Conservation (phyloP, 2,113 vertebrate species). For the Cheilinus undulatus region DNA sequence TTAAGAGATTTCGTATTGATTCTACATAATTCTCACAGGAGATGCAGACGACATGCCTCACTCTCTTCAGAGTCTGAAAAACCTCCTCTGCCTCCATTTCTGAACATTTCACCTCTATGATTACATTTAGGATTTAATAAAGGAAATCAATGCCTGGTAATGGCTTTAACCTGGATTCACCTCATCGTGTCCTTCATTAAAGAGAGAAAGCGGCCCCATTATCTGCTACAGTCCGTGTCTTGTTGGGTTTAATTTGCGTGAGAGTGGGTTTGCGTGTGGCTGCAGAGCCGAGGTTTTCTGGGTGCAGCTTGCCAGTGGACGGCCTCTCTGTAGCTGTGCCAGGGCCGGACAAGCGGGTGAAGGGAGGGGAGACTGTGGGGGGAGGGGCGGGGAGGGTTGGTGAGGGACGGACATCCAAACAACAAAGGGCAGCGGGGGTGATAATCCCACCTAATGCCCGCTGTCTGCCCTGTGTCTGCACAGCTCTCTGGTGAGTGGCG, state of each 20-base stretch:
- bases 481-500: conserved; percentile 59
- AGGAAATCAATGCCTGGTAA: conserved; percentile 42
- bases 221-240: neutral
- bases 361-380: neutral
- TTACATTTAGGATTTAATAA: conserved; percentile 35
- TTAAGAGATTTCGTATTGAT: too few species aligned
- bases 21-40: too few species aligned
- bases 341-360: conserved; percentile 21
- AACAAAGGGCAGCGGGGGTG: conserved; percentile 72
- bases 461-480: conserved; percentile 71
- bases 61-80: neutral
- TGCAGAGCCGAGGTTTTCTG: conserved; percentile 25
- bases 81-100: neutral
- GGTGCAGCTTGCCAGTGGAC: conserved; percentile 23
- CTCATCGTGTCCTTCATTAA: conserved; percentile 36
- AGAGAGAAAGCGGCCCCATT: conserved; percentile 6
- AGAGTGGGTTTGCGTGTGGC: conserved; percentile 31
- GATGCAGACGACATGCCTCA: neutral
- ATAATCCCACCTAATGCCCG: conserved; percentile 78
- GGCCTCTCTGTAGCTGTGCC: conserved; percentile 55
- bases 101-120: conserved; percentile 28
- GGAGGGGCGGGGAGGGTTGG: conserved; percentile 26
- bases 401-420: conserved; percentile 59
- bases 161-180: conserved; percentile 47
- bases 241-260: conserved; percentile 25